phyloP scores from a whole-genome alignment of 1,140 invertebrate species.

The Nilaparvata lugens region DNA sequence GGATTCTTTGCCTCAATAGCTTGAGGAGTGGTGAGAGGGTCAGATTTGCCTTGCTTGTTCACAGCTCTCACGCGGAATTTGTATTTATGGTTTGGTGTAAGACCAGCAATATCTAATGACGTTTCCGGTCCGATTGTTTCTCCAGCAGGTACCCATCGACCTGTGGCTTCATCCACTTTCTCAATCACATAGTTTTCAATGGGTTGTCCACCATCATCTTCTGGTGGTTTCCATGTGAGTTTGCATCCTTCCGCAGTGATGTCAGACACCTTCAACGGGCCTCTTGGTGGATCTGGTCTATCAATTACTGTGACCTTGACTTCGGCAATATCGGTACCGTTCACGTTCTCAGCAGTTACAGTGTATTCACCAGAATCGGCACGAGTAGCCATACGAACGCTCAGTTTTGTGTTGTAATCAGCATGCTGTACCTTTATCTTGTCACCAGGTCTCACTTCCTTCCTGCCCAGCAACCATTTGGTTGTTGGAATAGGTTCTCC shows the following conservation, averaged over 20 bases:
- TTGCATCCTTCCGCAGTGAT: slow-evolving; percentile 78
- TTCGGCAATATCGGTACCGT: slow-evolving; percentile 84
- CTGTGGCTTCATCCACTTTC: slow-evolving; percentile 87
- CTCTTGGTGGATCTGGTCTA: slow-evolving; percentile 80
- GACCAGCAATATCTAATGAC: slow-evolving; percentile 58
- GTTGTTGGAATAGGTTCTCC: slow-evolving; percentile 86
- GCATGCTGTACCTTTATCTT: slow-evolving; percentile 65
- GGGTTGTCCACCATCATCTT: slow-evolving; percentile 82
- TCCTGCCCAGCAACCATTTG: slow-evolving; percentile 70
- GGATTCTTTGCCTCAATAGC: slow-evolving; percentile 97
- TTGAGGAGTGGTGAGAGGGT: slow-evolving; percentile 80
- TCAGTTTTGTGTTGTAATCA: slow-evolving; percentile 86
- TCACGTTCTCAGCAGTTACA: slow-evolving; percentile 84
- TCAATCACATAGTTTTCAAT: slow-evolving; percentile 89
- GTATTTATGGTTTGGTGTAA: slow-evolving; percentile 87
- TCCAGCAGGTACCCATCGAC: slow-evolving; percentile 85
- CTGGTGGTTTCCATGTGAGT: slow-evolving; percentile 80
- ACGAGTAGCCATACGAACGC: slow-evolving; percentile 73
- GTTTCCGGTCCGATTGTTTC: slow-evolving; percentile 76
- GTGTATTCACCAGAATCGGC: slow-evolving; percentile 86
- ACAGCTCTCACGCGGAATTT: slow-evolving; percentile 92
- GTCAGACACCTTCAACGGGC: slow-evolving; percentile 79
- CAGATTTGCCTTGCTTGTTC: slow-evolving; percentile 92
- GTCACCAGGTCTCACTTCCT: slow-evolving; percentile 60
- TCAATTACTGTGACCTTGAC: slow-evolving; percentile 88